Conservation (phyloP, 2,888 invertebrate species). For the Tetragonula carbonaria region DNA sequence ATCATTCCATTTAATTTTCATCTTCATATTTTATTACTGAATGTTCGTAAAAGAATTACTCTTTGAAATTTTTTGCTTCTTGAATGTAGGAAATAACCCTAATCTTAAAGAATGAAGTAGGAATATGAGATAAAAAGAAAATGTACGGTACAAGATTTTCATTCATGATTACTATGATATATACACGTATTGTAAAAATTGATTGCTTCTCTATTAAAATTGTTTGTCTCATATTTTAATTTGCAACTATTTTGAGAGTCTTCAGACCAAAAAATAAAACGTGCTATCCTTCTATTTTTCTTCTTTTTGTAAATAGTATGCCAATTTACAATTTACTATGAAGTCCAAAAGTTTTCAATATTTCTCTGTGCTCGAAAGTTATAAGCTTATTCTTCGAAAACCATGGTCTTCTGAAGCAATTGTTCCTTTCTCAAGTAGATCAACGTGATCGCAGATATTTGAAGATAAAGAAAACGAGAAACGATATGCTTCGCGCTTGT, state of each 20-base stretch:
- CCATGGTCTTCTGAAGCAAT: not conserved
- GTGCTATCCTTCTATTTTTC: too few relatives aligned
- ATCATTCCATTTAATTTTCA: not conserved
- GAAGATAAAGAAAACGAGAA: constrained; percentile 4
- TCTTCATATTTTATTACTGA: not conserved
- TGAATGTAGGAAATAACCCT: not conserved
- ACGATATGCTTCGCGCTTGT: not conserved
- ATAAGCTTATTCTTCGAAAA: not conserved
- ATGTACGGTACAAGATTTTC: too few relatives aligned
- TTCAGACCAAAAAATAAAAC: too few relatives aligned
- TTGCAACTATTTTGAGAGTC: too few relatives aligned
- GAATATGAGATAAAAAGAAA: too few relatives aligned
- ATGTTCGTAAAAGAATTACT: not conserved
- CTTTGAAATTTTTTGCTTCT: not conserved
- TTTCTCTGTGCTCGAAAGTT: not conserved
- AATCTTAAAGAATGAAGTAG: not conserved
- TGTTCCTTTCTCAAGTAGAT: constrained; percentile 3
- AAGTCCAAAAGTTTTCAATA: not conserved
- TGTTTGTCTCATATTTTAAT: too few relatives aligned
- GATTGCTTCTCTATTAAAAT: too few relatives aligned
- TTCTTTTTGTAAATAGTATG: too few relatives aligned
- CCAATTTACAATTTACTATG: too few relatives aligned
- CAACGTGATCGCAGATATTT: not conserved
- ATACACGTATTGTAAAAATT: too few relatives aligned
- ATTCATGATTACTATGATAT: too few relatives aligned